Conservation (phyloP, 2,113 vertebrate genomes). For the Coracopsis vasa region DNA sequence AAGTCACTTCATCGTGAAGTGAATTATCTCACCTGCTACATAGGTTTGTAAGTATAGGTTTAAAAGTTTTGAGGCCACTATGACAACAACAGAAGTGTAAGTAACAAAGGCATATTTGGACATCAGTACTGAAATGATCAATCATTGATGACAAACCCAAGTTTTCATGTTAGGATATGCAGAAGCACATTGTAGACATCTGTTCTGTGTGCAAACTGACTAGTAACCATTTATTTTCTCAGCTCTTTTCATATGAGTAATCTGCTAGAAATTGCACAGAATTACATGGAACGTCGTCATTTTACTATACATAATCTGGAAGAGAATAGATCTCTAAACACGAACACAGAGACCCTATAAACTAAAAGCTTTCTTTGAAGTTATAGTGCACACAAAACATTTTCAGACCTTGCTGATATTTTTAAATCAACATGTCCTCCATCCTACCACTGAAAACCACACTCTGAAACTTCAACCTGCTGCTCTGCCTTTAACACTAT, state of each 20-base stretch:
- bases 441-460: not conserved
- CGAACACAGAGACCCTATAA: not conserved
- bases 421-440: not conserved
- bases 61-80: not conserved
- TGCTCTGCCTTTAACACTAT: rapidly evolving
- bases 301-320: not conserved
- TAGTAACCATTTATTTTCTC: not conserved
- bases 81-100: not conserved
- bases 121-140: not conserved
- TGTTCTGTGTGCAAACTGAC: slow-evolving; percentile 1
- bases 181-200: not conserved
- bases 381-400: not conserved
- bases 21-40: not conserved
- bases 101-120: not conserved
- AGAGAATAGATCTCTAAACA: not conserved
- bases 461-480: not conserved
- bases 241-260: not conserved
- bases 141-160: slow-evolving; percentile 35
- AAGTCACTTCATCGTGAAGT: not conserved
- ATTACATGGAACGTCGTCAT: not conserved
- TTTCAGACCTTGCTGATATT: not conserved
- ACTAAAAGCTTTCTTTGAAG: not conserved
- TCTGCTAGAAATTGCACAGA: not conserved
- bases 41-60: too few relatives aligned
- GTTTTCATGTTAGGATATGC: slow-evolving; percentile 11